Percentiles rank a stretch among this genome's conserved stretches.
These are phyloP conservation scores for Cyclophora albipunctata DNA, from an alignment of 2,888 invertebrate genomes.

Conservation along the genomic window DNA sequence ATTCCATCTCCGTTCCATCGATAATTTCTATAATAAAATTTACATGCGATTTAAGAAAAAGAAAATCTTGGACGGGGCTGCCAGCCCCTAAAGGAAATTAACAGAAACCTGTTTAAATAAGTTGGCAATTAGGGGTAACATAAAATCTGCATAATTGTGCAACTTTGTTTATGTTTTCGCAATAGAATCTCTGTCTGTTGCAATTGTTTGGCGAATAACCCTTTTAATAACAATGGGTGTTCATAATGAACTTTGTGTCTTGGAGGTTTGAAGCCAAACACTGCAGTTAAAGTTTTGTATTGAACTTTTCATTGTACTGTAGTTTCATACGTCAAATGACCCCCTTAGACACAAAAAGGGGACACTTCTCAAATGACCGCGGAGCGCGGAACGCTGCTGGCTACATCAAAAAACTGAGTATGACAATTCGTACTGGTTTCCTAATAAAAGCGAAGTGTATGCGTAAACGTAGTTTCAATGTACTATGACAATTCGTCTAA, in stretches of 20 bases:
- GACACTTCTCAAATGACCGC: too few relatives aligned
- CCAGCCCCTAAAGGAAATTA: slow-evolving; percentile 46
- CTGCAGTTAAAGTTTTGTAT: neutral
- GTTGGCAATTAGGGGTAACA: slow-evolving; percentile 73
- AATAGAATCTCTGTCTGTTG: slow-evolving; percentile 49
- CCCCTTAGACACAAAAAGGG: too few relatives aligned
- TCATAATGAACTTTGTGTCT: neutral
- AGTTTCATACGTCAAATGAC: too few relatives aligned
- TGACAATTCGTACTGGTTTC: too few relatives aligned
- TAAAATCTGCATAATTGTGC: slow-evolving; percentile 72
- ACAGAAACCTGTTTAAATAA: slow-evolving; percentile 72
- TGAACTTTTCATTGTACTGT: too few relatives aligned
- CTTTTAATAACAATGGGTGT: slow-evolving; percentile 3
- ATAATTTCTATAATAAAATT: slow-evolving; percentile 58
- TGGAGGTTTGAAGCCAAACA: neutral
- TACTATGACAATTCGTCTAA: too few relatives aligned
- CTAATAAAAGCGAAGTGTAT: too few relatives aligned
- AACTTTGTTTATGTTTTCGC: slow-evolving; percentile 69
- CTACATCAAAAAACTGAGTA: too few relatives aligned
- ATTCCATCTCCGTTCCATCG: slow-evolving; percentile 43
- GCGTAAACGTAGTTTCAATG: too few relatives aligned
- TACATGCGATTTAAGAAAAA: slow-evolving; percentile 59
- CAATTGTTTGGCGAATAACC: slow-evolving; percentile 21
- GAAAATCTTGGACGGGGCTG: slow-evolving; percentile 36
- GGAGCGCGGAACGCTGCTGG: too few relatives aligned